Conservation (phyloP, 1,140 invertebrate genomes). For the Eueides isabella region DNA sequence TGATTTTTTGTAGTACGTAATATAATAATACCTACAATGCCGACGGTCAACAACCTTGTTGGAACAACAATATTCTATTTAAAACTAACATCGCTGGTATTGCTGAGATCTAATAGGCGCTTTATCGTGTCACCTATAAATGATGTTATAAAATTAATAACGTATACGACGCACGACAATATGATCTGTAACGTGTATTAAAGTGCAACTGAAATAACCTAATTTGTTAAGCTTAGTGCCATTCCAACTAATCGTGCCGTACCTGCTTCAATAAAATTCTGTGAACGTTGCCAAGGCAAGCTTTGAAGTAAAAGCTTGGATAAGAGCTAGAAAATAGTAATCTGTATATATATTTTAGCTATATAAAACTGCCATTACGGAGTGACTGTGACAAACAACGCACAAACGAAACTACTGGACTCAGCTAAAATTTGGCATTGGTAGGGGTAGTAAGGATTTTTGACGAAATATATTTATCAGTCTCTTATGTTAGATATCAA, state of each 20-base stretch:
- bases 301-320: neutral
- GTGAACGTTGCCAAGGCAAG: neutral
- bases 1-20: too few relatives aligned
- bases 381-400: too few relatives aligned
- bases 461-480: too few relatives aligned
- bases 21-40: neutral
- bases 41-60: constrained; percentile 1
- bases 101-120: neutral
- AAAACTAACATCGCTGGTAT: neutral
- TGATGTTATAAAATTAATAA: constrained; percentile 9
- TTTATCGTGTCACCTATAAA: constrained; percentile 8
- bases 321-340: neutral
- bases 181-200: neutral
- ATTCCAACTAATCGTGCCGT: neutral
- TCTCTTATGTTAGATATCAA: too few relatives aligned
- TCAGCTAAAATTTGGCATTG: too few relatives aligned
- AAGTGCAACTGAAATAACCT: neutral
- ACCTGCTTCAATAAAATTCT: neutral
- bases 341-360: too few relatives aligned
- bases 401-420: too few relatives aligned
- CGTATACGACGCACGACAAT: neutral
- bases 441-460: too few relatives aligned
- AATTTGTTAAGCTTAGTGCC: constrained; percentile 9
- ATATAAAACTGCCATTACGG: too few relatives aligned
- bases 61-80: neutral